phyloP scores from a whole-genome alignment of 2,797 vertebrate genomes.

The Oceanodroma leucorhoa region DNA sequence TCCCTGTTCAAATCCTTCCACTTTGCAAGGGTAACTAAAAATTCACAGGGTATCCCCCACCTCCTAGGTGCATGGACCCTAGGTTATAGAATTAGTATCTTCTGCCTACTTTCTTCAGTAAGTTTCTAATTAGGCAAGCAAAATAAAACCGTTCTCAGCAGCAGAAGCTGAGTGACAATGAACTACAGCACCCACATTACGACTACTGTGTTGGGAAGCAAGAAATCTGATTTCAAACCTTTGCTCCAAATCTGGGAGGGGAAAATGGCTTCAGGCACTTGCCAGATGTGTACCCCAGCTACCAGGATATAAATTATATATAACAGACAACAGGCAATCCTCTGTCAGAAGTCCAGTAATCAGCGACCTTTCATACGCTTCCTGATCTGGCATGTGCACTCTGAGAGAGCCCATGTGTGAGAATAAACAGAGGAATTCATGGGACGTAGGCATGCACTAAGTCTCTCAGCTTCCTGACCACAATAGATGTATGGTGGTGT shows the following conservation, averaged over 20 bases:
- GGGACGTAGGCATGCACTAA: fast-evolving
- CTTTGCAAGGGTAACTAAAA: neutral
- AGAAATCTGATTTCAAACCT: neutral
- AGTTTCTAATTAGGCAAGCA: neutral
- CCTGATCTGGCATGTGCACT: neutral
- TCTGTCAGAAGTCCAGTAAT: neutral
- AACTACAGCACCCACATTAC: neutral
- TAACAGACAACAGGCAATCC: neutral
- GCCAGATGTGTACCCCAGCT: neutral
- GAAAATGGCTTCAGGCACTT: neutral
- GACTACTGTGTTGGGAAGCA: neutral
- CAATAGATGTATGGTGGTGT: neutral
- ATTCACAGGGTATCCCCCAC: neutral
- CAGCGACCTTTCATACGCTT: neutral
- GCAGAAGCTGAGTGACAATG: neutral
- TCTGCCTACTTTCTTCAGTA: neutral
- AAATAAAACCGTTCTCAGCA: neutral
- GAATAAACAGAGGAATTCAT: neutral
- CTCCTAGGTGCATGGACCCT: neutral
- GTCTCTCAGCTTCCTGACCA: neutral
- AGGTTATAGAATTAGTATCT: neutral
- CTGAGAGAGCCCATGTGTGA: neutral
- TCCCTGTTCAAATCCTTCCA: neutral
- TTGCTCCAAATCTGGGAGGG: neutral
- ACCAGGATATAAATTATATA: neutral